Conservation (phyloP, 2,888 invertebrate species). For the Synergus umbraculus region DNA sequence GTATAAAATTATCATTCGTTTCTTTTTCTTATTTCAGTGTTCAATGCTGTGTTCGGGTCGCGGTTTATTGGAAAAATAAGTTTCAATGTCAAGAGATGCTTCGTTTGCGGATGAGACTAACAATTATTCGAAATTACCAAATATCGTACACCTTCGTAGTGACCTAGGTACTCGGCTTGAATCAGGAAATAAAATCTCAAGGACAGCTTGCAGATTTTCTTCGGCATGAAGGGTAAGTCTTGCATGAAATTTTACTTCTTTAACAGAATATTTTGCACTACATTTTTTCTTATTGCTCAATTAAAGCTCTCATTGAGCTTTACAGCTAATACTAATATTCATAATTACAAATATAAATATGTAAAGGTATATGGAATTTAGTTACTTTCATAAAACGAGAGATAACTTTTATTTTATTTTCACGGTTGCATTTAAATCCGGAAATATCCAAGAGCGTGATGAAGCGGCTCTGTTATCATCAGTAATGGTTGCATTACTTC, state of each 20-base stretch:
- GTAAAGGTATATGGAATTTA: no score
- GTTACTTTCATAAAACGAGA: no score
- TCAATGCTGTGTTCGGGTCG: not conserved
- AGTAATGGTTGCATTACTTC: conserved; percentile 50
- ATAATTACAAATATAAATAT: no score
- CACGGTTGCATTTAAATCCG: no score
- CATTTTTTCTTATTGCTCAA: no score
- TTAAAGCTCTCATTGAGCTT: no score
- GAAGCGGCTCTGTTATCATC: not conserved
- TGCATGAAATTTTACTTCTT: conserved; percentile 21
- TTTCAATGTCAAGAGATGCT: conserved; percentile 26
- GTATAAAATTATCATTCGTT: not conserved
- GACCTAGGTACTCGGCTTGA: conserved; percentile 47
- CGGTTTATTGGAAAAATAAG: not conserved
- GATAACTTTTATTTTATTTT: no score
- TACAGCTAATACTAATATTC: no score
- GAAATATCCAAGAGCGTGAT: not conserved
- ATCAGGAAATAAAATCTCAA: conserved; percentile 36
- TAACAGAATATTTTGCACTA: not conserved
- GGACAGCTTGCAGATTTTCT: conserved; percentile 41
- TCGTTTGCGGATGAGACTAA: not conserved
- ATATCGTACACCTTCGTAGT: not conserved
- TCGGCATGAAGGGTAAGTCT: conserved; percentile 68
- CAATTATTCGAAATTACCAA: conserved; percentile 11
- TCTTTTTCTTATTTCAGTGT: conserved; percentile 4